Conservation (phyloP, 2,797 vertebrate genomes). For the Falco berigora region DNA sequence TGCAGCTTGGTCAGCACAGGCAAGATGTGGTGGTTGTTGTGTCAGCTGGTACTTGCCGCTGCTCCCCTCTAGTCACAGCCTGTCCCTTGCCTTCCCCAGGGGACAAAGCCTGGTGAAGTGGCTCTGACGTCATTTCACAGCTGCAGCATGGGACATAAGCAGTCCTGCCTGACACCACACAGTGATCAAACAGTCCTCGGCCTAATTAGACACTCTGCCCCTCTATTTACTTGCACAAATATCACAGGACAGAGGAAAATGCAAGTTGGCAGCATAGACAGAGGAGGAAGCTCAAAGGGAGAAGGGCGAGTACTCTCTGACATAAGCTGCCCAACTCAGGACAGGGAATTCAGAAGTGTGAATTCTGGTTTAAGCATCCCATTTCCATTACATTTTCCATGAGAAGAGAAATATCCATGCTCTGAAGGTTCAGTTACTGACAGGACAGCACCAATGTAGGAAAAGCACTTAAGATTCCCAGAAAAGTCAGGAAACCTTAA, state of each 20-base stretch:
- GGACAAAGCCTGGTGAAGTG: not conserved
- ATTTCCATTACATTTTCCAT: slow-evolving; percentile 2
- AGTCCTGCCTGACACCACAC: not conserved
- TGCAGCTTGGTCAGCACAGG: not conserved
- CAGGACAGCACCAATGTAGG: not conserved
- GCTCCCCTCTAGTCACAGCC: not conserved
- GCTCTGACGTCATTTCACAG: not conserved
- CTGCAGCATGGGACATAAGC: not conserved
- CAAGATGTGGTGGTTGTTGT: not conserved
- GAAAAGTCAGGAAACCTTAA: not conserved
- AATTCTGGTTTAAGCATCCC: not conserved
- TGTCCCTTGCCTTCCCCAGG: not conserved
- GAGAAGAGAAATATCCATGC: not conserved
- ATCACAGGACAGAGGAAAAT: not conserved
- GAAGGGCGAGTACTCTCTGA: not conserved
- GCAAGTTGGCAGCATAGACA: not conserved
- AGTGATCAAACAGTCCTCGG: not conserved
- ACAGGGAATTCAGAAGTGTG: not conserved
- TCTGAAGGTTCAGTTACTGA: not conserved
- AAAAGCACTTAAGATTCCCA: not conserved
- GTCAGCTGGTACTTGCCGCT: not conserved
- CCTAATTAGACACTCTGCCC: not conserved
- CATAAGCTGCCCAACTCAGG: not conserved
- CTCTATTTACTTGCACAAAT: not conserved
- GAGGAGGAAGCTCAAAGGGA: not conserved